phyloP scores from a whole-genome alignment of 2,797 vertebrate genomes.

The Allobates femoralis region DNA sequence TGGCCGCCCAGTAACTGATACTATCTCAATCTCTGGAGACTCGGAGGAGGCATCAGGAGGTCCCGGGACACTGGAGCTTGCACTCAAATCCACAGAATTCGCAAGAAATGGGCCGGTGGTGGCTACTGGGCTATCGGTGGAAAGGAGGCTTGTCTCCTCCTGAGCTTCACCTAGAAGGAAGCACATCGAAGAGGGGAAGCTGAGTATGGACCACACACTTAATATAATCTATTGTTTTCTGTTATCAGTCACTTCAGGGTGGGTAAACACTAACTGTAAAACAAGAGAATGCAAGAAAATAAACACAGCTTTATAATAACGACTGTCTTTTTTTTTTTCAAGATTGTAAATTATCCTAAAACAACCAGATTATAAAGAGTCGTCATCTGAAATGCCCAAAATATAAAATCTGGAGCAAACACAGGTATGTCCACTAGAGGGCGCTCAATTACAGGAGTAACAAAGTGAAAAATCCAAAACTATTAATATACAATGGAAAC shows the following conservation, averaged over 20 bases:
- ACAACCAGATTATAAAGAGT: too few relatives aligned
- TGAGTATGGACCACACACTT: too few relatives aligned
- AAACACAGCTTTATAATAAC: too few relatives aligned
- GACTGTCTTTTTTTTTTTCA: too few relatives aligned
- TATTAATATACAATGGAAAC: too few relatives aligned
- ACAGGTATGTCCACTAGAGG: not conserved
- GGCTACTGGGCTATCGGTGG: not conserved
- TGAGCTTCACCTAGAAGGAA: conserved; percentile 66
- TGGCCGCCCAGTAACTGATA: not conserved
- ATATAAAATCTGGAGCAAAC: too few relatives aligned
- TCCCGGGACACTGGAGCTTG: not conserved
- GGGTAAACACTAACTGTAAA: too few relatives aligned
- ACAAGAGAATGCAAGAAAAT: not conserved
- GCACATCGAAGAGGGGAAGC: not conserved
- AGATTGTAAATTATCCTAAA: too few relatives aligned
- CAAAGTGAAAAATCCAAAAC: too few relatives aligned
- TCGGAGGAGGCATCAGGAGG: not conserved
- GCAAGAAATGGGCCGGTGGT: not conserved
- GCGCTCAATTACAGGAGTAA: not conserved
- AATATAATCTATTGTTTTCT: not conserved
- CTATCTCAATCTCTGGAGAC: not conserved
- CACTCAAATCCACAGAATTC: not conserved
- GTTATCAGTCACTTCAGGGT: not conserved
- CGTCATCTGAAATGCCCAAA: too few relatives aligned
- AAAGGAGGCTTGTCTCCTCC: not conserved